Evolutionary conservation across 2,797 vertebrate genomes (phyloP).

Genomic region (Lophius americanus): DNA sequence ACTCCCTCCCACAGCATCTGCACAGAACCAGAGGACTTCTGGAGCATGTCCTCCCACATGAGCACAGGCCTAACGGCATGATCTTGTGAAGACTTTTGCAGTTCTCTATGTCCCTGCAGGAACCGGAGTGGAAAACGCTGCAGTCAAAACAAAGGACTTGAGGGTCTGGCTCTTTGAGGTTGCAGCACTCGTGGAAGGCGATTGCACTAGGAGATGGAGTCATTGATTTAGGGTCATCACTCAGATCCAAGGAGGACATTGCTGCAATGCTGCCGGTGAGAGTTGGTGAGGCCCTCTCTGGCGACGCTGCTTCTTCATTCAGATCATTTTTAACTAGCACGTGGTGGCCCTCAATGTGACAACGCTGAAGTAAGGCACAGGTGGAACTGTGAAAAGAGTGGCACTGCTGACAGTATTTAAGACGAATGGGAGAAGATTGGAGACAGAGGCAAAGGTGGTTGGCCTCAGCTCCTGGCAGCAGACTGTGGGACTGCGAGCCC

Average conservation of each 20-base stretch:
- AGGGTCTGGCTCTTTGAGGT: slow-evolving; percentile 38
- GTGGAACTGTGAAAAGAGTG: slow-evolving; percentile 14
- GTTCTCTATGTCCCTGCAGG: slow-evolving; percentile 23
- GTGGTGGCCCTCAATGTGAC: rapidly evolving
- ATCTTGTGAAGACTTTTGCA: slow-evolving; percentile 35
- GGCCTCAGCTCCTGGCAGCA: background rate
- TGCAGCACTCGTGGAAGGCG: slow-evolving; percentile 62
- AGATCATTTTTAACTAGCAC: background rate
- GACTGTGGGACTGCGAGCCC: background rate
- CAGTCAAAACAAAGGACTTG: slow-evolving; percentile 64
- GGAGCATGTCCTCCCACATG: slow-evolving; percentile 34
- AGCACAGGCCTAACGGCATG: slow-evolving; percentile 29
- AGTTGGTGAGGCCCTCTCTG: background rate
- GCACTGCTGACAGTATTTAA: slow-evolving; percentile 48
- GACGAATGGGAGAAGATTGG: rapidly evolving
- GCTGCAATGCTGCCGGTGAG: background rate
- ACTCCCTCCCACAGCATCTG: slow-evolving; percentile 67
- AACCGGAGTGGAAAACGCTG: slow-evolving; percentile 57
- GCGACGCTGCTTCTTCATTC: background rate
- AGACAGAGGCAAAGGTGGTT: slow-evolving; percentile 44
- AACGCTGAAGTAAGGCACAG: slow-evolving; percentile 23
- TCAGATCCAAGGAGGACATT: slow-evolving; percentile 16
- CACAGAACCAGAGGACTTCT: slow-evolving; percentile 64
- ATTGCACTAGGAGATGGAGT: slow-evolving; percentile 25
- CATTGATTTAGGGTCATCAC: background rate